phyloP scores from a whole-genome alignment of 2,113 vertebrate genomes.

The Thalassoma bifasciatum region DNA sequence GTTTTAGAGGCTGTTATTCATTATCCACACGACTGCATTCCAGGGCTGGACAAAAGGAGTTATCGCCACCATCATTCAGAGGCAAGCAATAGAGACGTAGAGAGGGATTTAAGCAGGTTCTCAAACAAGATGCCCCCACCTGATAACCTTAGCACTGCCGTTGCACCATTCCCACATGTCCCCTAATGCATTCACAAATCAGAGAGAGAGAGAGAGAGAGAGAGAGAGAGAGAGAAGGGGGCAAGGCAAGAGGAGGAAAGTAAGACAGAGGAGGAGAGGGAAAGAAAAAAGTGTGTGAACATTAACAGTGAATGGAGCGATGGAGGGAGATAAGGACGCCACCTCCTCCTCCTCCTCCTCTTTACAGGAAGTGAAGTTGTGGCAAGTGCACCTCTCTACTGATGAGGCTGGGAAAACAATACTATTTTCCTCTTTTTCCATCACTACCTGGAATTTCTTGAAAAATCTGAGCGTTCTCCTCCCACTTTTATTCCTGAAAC shows the following conservation, averaged over 20 bases:
- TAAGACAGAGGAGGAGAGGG: conserved; percentile 29
- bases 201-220: conserved; percentile 39
- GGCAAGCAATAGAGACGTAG: conserved; percentile 61
- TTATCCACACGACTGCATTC: conserved; percentile 83
- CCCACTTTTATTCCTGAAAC: conserved; percentile 28
- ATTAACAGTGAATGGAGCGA: conserved; percentile 78
- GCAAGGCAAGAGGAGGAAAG: conserved; percentile 34
- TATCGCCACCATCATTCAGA: conserved; percentile 79
- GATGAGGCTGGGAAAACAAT: conserved; percentile 35
- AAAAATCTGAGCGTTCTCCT: conserved; percentile 12
- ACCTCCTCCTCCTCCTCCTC: conserved; percentile 33
- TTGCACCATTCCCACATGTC: conserved; percentile 81
- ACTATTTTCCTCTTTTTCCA: background rate
- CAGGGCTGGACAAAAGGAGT: conserved; percentile 76
- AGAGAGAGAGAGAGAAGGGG: background rate
- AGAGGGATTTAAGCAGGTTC: conserved; percentile 79
- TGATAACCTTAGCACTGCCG: conserved; percentile 77
- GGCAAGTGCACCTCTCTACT: conserved; percentile 37
- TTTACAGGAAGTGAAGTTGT: conserved; percentile 58
- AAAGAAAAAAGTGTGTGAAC: conserved; percentile 68
- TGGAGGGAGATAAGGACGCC: conserved; percentile 68
- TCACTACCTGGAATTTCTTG: conserved; percentile 26
- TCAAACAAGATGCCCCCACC: conserved; percentile 81
- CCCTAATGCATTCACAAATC: conserved; percentile 73
- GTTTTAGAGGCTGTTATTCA: conserved; percentile 81